These are phyloP conservation scores for Catocala fraxini DNA, from an alignment of 2,888 invertebrate species.

Conservation along the genomic window DNA sequence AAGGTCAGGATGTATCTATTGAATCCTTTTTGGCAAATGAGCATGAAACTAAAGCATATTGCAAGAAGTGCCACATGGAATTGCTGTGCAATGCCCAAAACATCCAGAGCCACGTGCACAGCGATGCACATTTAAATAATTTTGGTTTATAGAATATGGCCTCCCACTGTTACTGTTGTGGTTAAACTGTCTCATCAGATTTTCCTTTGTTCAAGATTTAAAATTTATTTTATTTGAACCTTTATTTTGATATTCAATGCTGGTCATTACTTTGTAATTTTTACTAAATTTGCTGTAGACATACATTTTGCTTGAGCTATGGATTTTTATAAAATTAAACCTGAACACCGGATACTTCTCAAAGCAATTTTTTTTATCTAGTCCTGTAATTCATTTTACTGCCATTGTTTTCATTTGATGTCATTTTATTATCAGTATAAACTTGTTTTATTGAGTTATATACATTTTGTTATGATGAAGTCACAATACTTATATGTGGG, in stretches of 20 bases:
- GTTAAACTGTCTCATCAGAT: slow-evolving; percentile 18
- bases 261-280: too few species aligned
- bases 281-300: too few species aligned
- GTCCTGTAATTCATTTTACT: too few species aligned
- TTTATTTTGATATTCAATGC: too few species aligned
- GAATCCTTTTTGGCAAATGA: slow-evolving; percentile 62
- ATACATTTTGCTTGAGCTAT: too few species aligned
- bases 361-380: too few species aligned
- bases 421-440: background rate
- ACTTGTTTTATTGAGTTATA: background rate
- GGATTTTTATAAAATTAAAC: too few species aligned
- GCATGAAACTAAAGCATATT: slow-evolving; percentile 66
- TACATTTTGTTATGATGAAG: slow-evolving; percentile 8
- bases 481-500: slow-evolving; percentile 4
- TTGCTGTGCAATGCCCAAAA: slow-evolving; percentile 59
- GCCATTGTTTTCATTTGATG: background rate
- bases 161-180: slow-evolving; percentile 24
- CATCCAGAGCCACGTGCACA: slow-evolving; percentile 67
- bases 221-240: too few species aligned
- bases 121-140: slow-evolving; percentile 63
- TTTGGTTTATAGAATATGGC: slow-evolving; percentile 52
- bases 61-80: slow-evolving; percentile 66
- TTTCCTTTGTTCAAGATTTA: background rate
- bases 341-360: too few species aligned
- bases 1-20: slow-evolving; percentile 64